Base-by-base conservation (phyloP, 2,888 invertebrate species). In the Pheosia gnoma region DNA sequence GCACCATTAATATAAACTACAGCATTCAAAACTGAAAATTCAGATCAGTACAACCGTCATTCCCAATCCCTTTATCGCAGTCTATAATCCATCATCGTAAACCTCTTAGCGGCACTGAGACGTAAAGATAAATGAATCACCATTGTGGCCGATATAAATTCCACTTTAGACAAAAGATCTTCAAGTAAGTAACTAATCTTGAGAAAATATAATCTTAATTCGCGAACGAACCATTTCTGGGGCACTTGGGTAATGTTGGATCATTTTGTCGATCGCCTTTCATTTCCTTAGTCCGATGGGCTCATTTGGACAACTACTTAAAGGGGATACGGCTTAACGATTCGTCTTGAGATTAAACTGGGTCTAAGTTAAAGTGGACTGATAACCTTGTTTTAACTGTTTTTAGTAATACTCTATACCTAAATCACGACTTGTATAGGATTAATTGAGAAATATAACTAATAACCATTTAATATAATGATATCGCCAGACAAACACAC, bases 211-310 rank as follows among this genome's bases (percentile, higher is more conserved):
- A 72, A 77, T 77, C 66, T 67, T 39, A 39, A 51, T 51, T 51
- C 51, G 67, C 59, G 77, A 70, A 67, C 59, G 75, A 70, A 64
- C 66, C 73, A 68, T 66, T 67, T 59, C 62, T 58, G 45, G 63
- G 61, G 80, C 84, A 86, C 85, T 86, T 85, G 85, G 83, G 86
- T 86, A 86, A 89, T 87, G 84, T 75, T 77, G 69, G 82, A 87
- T 87, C 90, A 84, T 89, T 89, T 83, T 74, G 75, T 62, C 81
- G 82, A 89, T 87, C 83, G 83, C 82, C 82, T 77, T 83, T 86
- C 86, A 86, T 89, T 89, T 88, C 88, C 85, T 80, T 77, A 67
- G 74, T 72, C 72, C 79, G 84, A 88, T 86, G 86, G 86, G 82
- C 80, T 85, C 87, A 84, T 87, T 88, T 86, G 39, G 25, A 13